phyloP scores from a whole-genome alignment of 2,797 vertebrate genomes.

The Diplodus puntazzo region DNA sequence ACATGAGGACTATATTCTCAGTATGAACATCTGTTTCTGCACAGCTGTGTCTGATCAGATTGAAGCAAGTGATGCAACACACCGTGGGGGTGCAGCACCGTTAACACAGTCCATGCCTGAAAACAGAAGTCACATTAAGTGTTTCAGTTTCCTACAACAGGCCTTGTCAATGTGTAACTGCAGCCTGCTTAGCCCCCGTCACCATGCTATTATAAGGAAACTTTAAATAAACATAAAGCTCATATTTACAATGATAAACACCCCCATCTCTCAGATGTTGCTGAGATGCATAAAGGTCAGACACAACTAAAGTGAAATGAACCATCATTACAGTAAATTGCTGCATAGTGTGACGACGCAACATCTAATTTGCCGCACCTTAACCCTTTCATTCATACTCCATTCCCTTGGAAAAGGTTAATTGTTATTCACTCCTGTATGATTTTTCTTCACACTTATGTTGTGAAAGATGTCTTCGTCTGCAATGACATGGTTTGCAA shows the following conservation, averaged over 20 bases:
- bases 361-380: not conserved
- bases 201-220: not conserved
- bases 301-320: not conserved
- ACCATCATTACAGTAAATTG: not conserved
- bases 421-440: not conserved
- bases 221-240: not conserved
- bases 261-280: not conserved
- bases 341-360: not conserved
- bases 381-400: not conserved
- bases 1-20: constrained; percentile 27
- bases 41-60: constrained; percentile 46
- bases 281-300: not conserved
- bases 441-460: not conserved
- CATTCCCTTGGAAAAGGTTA: not conserved
- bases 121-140: not conserved
- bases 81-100: not conserved
- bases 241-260: not conserved
- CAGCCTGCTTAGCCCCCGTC: not conserved
- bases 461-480: not conserved
- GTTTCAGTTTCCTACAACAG: not conserved
- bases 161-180: not conserved
- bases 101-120: not conserved
- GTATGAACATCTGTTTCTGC: constrained; percentile 49
- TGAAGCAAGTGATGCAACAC: not conserved
- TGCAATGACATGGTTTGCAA: not conserved